Evolutionary conservation across 2,797 vertebrate species (phyloP), one percentile per base, ranked within the genome.

Genomic region (Xenops minutus): DNA sequence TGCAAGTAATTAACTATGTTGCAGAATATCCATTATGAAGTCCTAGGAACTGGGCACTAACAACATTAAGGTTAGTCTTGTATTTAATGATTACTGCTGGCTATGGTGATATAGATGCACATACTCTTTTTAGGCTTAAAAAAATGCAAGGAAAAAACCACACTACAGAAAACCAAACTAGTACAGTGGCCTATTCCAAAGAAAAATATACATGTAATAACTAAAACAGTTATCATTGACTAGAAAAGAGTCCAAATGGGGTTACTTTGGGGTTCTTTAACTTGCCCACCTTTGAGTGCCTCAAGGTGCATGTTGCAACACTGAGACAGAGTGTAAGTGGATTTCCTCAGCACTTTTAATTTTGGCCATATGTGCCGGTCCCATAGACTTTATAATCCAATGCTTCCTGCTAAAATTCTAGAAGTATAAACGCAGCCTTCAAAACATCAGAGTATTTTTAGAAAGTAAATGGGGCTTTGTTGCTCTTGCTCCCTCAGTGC

Each of bases 301-400:
- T 92, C 49, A 51, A 88, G 52, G 80, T 90, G 59, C 71, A 87
- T 87, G 83, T 55, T 59, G 43, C 67, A 85, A n/a, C 15, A 54
- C 55, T 46, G 68, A 68, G 71, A 85, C 58, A 74, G 54, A 77
- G 14, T 46, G 1, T 71, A 87, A 92, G 83, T 61, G 49, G 86
- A 87, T 95, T 95, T 94, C 80, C 93, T 86, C 72, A 72, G 52
- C 67, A 46, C 67, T 95, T 87, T 85, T 88, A 88, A 76, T 73
- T 91, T 89, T 96, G 91, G 83, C 89, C 67, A 66, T 36, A 69
- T 51, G 77, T 68, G 44, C 74, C 77, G 82, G 49, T 88, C 67
- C 71, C 85, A 62, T 58, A 74, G 76, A 64, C 61, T 88, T 93
- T 55, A 90, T 76, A 95, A 92, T 92, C 63, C 78, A 90, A 79